A percentile compares a stretch with the other conserved stretches of the same genome.
Evolutionary conservation across 2,113 vertebrate genomes (phyloP).

Genomic region (Silurus meridionalis): DNA sequence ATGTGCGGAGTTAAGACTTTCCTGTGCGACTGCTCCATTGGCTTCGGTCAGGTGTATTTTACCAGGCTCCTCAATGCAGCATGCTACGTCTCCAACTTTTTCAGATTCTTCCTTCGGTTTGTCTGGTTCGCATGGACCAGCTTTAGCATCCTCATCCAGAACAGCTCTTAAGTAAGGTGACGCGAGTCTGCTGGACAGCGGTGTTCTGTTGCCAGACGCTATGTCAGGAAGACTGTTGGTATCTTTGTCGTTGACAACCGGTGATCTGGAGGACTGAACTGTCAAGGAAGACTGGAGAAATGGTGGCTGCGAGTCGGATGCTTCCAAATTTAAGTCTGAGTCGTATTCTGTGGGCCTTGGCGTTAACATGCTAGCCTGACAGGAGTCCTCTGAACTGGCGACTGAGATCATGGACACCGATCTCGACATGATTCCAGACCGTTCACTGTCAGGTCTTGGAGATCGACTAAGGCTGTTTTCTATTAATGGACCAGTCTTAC

Average conservation of each 20-base stretch:
- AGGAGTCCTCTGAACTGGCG: conserved; percentile 93
- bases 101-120: conserved; percentile 74
- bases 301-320: conserved; percentile 88
- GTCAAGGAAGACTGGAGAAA: conserved; percentile 86
- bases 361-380: conserved; percentile 81
- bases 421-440: conserved; percentile 82
- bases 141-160: conserved; percentile 84
- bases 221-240: conserved; percentile 76
- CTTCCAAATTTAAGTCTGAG: conserved; percentile 85
- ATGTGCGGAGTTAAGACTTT: conserved; percentile 65
- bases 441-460: conserved; percentile 86
- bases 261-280: conserved; percentile 85
- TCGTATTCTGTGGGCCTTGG: conserved; percentile 86
- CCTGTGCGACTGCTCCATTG: conserved; percentile 56
- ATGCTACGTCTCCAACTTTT: conserved; percentile 70
- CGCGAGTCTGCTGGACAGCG: conserved; percentile 72
- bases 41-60: conserved; percentile 69
- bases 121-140: conserved; percentile 72
- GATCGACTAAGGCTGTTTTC: conserved; percentile 84
- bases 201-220: conserved; percentile 72
- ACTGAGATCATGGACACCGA: conserved; percentile 89
- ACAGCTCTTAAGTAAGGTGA: conserved; percentile 82
- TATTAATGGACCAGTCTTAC: conserved; percentile 72
- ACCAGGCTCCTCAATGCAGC: conserved; percentile 69
- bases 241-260: conserved; percentile 83